Evolutionary conservation across 2,888 invertebrate genomes (phyloP).

Genomic region (Pimpla rufipes): DNA sequence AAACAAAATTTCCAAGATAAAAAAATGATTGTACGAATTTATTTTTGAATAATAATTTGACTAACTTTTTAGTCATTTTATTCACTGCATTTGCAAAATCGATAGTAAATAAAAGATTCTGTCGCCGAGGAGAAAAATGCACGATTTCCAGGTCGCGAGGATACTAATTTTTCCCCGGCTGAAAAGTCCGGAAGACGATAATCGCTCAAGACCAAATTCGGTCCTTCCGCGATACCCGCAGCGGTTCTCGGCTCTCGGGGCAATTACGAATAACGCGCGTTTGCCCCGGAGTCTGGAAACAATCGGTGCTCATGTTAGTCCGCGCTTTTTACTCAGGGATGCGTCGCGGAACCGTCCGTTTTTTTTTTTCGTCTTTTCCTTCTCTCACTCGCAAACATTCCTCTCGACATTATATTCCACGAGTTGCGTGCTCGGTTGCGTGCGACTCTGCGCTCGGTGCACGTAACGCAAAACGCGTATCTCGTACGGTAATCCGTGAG

Average conservation of each 20-base stretch:
- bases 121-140: not conserved
- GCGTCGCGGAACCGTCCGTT: conserved; percentile 7
- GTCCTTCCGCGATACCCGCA: not conserved
- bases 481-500: not conserved
- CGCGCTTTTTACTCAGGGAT: conserved; percentile 45
- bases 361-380: not conserved
- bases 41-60: no score
- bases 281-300: conserved; percentile 5
- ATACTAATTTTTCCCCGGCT: not conserved
- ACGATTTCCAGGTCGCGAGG: not conserved
- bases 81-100: no score
- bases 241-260: not conserved
- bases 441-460: conserved; percentile 35
- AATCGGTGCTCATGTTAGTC: not conserved
- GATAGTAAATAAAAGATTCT: no score
- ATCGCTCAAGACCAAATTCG: conserved; percentile 16
- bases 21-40: no score
- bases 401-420: conserved; percentile 27
- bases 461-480: conserved; percentile 18
- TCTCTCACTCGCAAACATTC: conserved; percentile 1
- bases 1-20: no score
- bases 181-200: conserved; percentile 22
- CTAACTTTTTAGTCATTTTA: no score
- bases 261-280: not conserved
- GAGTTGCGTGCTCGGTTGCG: conserved; percentile 20